Conservation (phyloP, 2,888 invertebrate genomes). For the Cheilosia grossa region DNA sequence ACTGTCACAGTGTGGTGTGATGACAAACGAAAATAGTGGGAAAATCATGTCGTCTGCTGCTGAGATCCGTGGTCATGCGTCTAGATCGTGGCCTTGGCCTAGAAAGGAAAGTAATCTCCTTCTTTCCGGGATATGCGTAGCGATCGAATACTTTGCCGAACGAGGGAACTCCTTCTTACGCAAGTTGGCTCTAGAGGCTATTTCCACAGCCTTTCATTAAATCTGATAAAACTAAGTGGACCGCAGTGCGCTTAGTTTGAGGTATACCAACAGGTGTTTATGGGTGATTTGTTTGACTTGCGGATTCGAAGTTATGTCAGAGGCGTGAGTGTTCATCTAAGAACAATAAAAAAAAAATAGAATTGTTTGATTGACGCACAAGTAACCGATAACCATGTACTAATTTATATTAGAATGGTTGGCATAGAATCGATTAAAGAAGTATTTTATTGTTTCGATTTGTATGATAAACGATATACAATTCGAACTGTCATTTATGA, state of each 20-base stretch:
- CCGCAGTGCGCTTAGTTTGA: background rate
- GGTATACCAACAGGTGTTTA: background rate
- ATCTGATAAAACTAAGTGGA: background rate
- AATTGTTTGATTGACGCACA: background rate
- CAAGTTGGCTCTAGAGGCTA: background rate
- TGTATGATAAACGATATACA: background rate
- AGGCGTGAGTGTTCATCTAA: background rate
- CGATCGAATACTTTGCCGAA: background rate
- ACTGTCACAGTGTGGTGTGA: background rate
- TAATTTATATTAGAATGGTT: background rate
- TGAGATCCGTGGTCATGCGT: background rate
- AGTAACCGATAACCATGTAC: background rate
- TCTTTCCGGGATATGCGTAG: constrained; percentile 22
- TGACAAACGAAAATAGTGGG: constrained; percentile 26
- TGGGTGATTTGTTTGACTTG: constrained; percentile 6
- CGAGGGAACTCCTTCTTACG: background rate
- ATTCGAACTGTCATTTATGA: background rate
- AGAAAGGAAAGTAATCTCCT: background rate
- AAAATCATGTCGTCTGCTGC: background rate
- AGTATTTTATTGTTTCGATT: background rate
- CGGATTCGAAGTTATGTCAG: background rate
- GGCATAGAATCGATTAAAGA: constrained; percentile 3
- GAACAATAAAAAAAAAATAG: background rate
- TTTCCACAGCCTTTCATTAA: constrained; percentile 8
- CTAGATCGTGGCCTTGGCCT: constrained; percentile 23